These are phyloP conservation scores for Ficedula albicollis DNA, from an alignment of 2,797 vertebrate genomes.

Conservation along the genomic window DNA sequence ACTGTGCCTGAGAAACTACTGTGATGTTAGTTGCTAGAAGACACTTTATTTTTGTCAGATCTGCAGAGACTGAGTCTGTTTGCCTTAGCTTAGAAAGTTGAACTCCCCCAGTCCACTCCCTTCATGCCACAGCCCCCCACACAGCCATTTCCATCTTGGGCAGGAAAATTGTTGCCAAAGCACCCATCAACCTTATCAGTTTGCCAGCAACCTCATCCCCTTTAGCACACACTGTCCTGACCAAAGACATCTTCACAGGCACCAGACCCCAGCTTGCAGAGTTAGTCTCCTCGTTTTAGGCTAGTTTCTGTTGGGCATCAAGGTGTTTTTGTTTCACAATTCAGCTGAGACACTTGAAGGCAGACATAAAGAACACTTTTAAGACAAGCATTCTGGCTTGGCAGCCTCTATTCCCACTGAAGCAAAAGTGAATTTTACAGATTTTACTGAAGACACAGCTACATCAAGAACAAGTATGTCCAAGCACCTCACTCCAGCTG, in stretches of 20 bases:
- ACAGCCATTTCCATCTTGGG: not conserved
- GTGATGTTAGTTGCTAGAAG: not conserved
- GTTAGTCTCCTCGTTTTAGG: not conserved
- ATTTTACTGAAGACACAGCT: not conserved
- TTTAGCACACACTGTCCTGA: not conserved
- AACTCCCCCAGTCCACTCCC: not conserved
- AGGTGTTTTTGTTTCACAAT: not conserved
- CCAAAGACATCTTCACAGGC: not conserved
- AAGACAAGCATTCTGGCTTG: constrained; percentile 14
- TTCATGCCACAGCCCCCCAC: fast-evolving
- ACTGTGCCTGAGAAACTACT: not conserved
- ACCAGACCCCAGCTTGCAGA: not conserved
- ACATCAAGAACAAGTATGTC: not conserved
- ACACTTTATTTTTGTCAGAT: not conserved
- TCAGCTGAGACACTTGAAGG: not conserved
- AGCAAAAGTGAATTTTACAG: constrained; percentile 38
- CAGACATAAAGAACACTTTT: not conserved
- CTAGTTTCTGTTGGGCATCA: not conserved
- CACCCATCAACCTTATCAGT: not conserved
- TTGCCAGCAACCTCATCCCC: not conserved
- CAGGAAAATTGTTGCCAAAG: not conserved
- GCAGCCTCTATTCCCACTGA: constrained; percentile 18
- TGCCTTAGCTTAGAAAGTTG: not conserved
- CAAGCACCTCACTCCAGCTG: constrained; percentile 28
- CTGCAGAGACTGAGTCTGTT: not conserved